Conservation (phyloP, 2,888 invertebrate species). For the Hylaea fasciaria region DNA sequence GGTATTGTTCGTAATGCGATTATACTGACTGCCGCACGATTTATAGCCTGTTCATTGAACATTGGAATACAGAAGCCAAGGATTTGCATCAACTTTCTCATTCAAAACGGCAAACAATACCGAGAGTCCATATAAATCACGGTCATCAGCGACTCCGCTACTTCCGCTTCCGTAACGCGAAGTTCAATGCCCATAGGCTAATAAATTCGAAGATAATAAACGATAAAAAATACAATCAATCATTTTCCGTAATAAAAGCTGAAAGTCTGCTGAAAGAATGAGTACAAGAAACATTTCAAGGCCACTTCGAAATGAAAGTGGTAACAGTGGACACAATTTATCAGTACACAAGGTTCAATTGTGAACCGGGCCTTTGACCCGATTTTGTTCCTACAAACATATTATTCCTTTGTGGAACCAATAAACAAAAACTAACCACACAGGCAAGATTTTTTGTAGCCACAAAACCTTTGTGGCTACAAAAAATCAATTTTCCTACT, state of each 20-base stretch:
- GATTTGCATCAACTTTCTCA: background rate
- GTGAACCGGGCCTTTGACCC: too few species aligned
- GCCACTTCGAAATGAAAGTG: constrained; percentile 16
- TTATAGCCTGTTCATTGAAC: background rate
- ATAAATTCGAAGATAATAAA: constrained; percentile 28
- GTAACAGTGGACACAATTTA: background rate
- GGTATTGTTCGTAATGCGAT: background rate
- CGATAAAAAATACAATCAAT: constrained; percentile 33
- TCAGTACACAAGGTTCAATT: constrained; percentile 13
- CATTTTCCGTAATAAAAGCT: constrained; percentile 33
- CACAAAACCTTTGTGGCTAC: too few species aligned
- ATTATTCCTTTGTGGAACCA: too few species aligned
- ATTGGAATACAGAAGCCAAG: background rate
- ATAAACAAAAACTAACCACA: too few species aligned
- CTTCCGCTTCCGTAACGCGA: constrained; percentile 20
- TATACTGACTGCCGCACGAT: background rate
- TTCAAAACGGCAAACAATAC: constrained; percentile 7
- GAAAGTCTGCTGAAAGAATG: constrained; percentile 7
- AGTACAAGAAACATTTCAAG: constrained; percentile 30
- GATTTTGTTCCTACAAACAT: too few species aligned
- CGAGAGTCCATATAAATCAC: constrained; percentile 17
- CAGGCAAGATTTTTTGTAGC: too few species aligned
- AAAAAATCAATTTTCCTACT: too few species aligned
- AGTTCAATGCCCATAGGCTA: constrained; percentile 19
- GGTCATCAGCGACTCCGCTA: background rate